These are phyloP conservation scores for Heterocephalus glaber DNA, from an alignment of 2,113 vertebrate species.

Conservation along the genomic window DNA sequence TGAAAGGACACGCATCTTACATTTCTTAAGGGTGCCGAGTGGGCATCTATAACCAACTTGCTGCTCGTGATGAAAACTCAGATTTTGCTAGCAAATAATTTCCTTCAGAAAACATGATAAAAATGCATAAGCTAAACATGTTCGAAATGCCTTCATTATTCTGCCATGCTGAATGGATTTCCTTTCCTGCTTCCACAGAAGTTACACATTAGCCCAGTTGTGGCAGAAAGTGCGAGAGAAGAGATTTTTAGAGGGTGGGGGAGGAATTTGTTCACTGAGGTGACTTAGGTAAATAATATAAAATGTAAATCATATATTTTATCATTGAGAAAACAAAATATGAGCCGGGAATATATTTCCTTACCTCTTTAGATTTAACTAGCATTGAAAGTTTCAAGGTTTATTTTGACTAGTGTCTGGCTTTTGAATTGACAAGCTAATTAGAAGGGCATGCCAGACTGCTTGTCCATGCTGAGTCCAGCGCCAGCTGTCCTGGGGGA, in stretches of 20 bases:
- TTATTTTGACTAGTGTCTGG: slow-evolving; percentile 86
- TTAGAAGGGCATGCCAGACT: slow-evolving; percentile 80
- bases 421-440: slow-evolving; percentile 84
- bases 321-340: slow-evolving; percentile 68
- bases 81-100: not conserved
- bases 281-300: slow-evolving; percentile 58
- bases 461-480: slow-evolving; percentile 64
- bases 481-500: slow-evolving; percentile 80
- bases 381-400: slow-evolving; percentile 76
- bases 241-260: not conserved
- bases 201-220: not conserved
- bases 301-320: slow-evolving; percentile 72
- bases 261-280: not conserved
- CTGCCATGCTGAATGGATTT: not conserved
- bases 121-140: not conserved
- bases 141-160: not conserved
- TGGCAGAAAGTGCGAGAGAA: not conserved
- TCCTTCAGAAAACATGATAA: slow-evolving; percentile 20
- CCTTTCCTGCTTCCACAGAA: not conserved
- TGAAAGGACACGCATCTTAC: not conserved
- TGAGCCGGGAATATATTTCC: slow-evolving; percentile 73
- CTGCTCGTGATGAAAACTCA: not conserved
- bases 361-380: slow-evolving; percentile 77
- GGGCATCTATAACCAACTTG: not conserved
- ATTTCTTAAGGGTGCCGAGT: not conserved